A percentile compares a stretch with the other conserved stretches of the same genome.
phyloP scores from a whole-genome alignment of 2,797 vertebrate species.

The Phyllotis vaccarum region DNA sequence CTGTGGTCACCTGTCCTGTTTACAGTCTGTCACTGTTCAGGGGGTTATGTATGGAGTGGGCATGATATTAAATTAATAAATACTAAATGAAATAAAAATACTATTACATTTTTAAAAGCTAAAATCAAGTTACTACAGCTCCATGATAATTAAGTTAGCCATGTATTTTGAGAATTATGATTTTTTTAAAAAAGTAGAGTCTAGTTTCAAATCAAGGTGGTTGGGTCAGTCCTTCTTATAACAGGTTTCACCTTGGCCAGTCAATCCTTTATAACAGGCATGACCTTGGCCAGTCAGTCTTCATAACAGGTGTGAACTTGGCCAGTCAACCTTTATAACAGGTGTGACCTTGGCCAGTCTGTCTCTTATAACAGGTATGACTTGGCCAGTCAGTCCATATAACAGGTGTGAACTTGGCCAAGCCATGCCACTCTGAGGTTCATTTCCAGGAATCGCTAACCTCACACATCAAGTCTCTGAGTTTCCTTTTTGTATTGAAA shows the following conservation, averaged over 20 bases:
- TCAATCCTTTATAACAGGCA: not conserved
- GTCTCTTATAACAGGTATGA: not conserved
- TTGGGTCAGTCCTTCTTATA: not conserved
- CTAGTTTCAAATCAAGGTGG: not conserved
- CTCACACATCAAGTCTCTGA: not conserved
- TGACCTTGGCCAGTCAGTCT: not conserved
- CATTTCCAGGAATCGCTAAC: not conserved
- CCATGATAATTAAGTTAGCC: constrained; percentile 9
- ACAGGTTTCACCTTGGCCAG: not conserved
- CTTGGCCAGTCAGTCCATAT: not conserved
- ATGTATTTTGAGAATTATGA: not conserved
- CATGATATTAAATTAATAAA: not conserved
- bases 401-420: not conserved
- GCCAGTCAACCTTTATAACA: not conserved
- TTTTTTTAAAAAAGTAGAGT: not conserved
- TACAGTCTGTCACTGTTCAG: not conserved
- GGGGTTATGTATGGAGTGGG: not conserved
- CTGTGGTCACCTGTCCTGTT: not conserved
- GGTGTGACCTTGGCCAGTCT: not conserved
- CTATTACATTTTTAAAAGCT: constrained; percentile 22
- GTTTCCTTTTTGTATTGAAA: not conserved
- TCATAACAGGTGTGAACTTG: no score
- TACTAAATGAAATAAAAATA: not conserved
- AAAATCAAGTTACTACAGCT: not conserved
- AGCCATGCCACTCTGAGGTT: not conserved